Conservation (phyloP, 2,113 vertebrate genomes). For the Oriolus oriolus region DNA sequence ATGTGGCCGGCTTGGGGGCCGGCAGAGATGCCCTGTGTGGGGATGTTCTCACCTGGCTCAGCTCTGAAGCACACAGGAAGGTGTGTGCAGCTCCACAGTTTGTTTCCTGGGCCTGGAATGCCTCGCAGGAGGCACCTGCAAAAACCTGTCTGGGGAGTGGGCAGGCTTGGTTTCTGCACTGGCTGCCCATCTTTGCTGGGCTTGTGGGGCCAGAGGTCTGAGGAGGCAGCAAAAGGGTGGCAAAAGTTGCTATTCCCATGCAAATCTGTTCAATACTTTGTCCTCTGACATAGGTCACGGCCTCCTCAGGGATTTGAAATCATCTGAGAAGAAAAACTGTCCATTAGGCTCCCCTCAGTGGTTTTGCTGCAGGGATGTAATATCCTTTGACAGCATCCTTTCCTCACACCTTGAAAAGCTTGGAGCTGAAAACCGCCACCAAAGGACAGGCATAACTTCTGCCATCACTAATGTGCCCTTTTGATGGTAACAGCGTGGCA, state of each 20-base stretch:
- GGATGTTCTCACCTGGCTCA: neutral
- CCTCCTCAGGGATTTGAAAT: neutral
- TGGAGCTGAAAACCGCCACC: neutral
- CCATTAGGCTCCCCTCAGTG: neutral
- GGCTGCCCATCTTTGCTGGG: fast-evolving
- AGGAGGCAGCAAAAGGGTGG: neutral
- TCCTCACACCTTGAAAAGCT: neutral
- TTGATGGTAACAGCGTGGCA: neutral
- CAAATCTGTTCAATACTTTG: neutral
- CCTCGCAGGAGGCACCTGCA: fast-evolving
- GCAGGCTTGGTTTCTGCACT: neutral
- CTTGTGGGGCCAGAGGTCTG: neutral
- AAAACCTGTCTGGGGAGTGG: neutral
- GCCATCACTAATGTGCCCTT: neutral
- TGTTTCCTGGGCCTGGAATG: neutral
- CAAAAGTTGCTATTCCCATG: neutral
- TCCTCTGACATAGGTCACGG: fast-evolving
- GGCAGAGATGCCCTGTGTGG: neutral
- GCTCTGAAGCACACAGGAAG: neutral
- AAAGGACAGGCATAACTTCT: neutral
- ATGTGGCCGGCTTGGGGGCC: neutral
- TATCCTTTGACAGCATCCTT: neutral
- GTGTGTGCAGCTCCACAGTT: neutral
- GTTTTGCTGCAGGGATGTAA: neutral
- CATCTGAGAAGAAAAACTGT: neutral